phyloP scores from a whole-genome alignment of 1,140 invertebrate genomes.

The Drosophila cardini region DNA sequence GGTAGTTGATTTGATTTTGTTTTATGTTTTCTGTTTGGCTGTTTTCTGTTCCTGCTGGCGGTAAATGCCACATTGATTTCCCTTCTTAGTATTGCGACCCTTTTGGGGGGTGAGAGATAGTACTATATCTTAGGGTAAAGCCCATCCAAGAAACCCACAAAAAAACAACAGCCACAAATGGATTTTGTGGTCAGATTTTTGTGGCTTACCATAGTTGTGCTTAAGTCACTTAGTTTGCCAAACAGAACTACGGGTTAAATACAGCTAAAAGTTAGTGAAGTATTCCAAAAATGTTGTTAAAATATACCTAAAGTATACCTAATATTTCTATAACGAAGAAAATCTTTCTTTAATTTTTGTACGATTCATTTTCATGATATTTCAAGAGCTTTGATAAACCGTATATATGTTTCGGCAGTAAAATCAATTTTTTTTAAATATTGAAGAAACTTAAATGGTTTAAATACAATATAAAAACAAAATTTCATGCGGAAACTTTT shows the following conservation, averaged over 20 bases:
- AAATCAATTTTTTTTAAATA: no score
- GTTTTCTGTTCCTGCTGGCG: slow-evolving; percentile 53
- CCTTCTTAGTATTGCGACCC: slow-evolving; percentile 14
- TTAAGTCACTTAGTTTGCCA: slow-evolving; percentile 36
- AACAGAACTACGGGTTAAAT: neutral
- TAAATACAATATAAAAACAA: no score
- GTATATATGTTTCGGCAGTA: no score
- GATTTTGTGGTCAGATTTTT: slow-evolving; percentile 73
- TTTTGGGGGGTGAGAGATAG: slow-evolving; percentile 9
- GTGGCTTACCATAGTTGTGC: slow-evolving; percentile 52
- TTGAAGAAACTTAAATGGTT: no score
- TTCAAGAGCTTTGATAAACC: no score
- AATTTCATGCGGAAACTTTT: no score
- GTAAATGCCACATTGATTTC: slow-evolving; percentile 42
- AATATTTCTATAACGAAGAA: no score
- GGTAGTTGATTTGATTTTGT: slow-evolving; percentile 80
- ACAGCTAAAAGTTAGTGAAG: no score
- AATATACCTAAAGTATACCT: no score
- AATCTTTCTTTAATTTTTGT: no score
- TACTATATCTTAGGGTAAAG: slow-evolving; percentile 17
- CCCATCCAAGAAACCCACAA: slow-evolving; percentile 10
- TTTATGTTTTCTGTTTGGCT: slow-evolving; percentile 58
- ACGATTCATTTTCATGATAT: no score
- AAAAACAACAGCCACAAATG: slow-evolving; percentile 29
- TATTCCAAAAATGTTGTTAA: no score